These are phyloP conservation scores for Lasioglossum zephyrum DNA, from an alignment of 2,888 invertebrate species.

Conservation along the genomic window DNA sequence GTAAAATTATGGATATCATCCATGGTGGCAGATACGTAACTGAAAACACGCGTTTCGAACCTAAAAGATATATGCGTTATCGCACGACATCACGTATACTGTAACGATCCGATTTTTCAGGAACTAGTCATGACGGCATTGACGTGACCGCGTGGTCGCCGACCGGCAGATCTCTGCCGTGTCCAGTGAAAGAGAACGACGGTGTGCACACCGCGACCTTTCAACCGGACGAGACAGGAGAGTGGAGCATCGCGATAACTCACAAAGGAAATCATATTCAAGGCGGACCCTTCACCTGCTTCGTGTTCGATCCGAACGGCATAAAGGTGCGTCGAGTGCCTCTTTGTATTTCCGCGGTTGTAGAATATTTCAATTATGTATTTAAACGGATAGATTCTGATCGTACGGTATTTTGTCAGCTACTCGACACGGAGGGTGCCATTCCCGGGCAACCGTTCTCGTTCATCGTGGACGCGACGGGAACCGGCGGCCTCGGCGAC, in stretches of 20 bases:
- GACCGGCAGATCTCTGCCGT: slow-evolving; percentile 91
- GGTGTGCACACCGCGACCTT: slow-evolving; percentile 98
- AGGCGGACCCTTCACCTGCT: slow-evolving; percentile 98
- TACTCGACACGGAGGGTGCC: slow-evolving; percentile 92
- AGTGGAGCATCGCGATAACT: slow-evolving; percentile 98
- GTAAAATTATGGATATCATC: too few species aligned
- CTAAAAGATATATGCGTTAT: too few species aligned
- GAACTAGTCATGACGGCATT: slow-evolving; percentile 88
- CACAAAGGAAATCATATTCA: slow-evolving; percentile 98
- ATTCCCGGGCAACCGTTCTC: slow-evolving; percentile 94
- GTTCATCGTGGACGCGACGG: slow-evolving; percentile 91
- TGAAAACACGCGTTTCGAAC: too few species aligned
- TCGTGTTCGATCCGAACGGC: slow-evolving; percentile 97
- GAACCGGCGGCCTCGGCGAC: slow-evolving; percentile 94
- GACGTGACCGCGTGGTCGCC: slow-evolving; percentile 97
- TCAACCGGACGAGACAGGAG: slow-evolving; percentile 98
- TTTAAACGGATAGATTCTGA: background rate
- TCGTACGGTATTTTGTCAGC: slow-evolving; percentile 65
- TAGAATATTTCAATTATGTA: background rate
- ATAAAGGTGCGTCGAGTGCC: slow-evolving; percentile 87
- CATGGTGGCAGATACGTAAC: too few species aligned
- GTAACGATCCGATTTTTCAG: slow-evolving; percentile 61
- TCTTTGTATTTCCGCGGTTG: background rate
- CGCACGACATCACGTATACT: background rate
- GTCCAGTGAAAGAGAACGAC: slow-evolving; percentile 93